Evolutionary conservation across 2,888 invertebrate species (phyloP), one percentile per base, ranked within the genome.

Genomic region (Thymelicus acteon): DNA sequence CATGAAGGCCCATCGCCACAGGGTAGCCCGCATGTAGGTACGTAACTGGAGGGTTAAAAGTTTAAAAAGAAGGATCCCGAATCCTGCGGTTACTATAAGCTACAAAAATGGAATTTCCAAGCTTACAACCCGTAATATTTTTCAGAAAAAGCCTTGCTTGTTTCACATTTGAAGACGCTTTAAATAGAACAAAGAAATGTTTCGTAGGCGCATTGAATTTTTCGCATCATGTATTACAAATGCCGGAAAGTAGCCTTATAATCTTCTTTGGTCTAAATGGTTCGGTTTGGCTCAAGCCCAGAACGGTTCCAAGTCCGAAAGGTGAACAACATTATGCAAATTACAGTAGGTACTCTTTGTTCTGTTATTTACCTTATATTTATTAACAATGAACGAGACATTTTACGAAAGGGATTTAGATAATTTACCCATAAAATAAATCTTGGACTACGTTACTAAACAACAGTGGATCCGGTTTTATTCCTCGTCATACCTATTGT

Each of bases 301-400:
- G 88, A 75, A 80, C 83, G 73, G 82, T 77, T 80, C 79, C 81
- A 80, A 80, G 79, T 82, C 85, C 85, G 86, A 92, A 92, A 92
- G 92, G 92, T 91, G 90, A 87, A 89, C 87, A 86, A 85, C 82
- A 91, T 92, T 93, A 93, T 93, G 93, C 86, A 93, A 92, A 93
- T 92, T 82, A 85, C 82, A 84, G 80, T 24, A 24, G 24, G 24
- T 85, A 89, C 88, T 91, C 92, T 91, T 93, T 92, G 91, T 92
- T 90, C 86, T 85, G 84, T 85, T 88, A 87, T 89, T 90, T 89
- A 88, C 88, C 87, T 89, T 91, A 91, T 90, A 89, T 90, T 91
- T 91, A 90, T 90, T 89, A 86, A 82, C 82, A 80, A 83, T 84
- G 82, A 80, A 74, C 76, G 76, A 83, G 81, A 79, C 82, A 84